phyloP scores from a whole-genome alignment of 2,888 invertebrate species.

The Druceiella hillmani region DNA sequence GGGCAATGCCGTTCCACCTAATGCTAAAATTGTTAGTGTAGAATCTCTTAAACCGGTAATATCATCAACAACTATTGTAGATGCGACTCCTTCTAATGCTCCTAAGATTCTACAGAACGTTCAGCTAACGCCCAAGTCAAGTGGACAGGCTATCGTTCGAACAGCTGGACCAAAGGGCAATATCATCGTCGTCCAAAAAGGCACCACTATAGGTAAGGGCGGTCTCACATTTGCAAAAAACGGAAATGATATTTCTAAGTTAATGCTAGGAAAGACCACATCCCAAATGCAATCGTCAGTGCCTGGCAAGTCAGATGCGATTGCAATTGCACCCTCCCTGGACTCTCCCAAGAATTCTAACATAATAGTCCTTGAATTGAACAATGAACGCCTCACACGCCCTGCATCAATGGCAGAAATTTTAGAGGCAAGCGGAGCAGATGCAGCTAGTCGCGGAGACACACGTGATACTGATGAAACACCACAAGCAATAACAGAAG shows the following conservation, averaged over 20 bases:
- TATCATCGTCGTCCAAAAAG: conserved; percentile 57
- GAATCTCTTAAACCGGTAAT: conserved; percentile 36
- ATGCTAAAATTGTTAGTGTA: conserved; percentile 33
- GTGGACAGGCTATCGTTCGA: conserved; percentile 36
- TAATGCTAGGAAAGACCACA: conserved; percentile 49
- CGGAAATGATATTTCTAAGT: conserved; percentile 46
- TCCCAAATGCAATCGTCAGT: conserved; percentile 43
- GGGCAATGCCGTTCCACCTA: conserved; percentile 30
- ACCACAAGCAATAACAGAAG: conserved; percentile 44
- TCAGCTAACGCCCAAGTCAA: background rate
- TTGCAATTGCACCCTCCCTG: conserved; percentile 4
- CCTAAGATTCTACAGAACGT: conserved; percentile 20
- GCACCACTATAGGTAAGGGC: conserved; percentile 46
- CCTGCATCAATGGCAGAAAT: conserved; percentile 47
- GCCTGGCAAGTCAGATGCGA: conserved; percentile 29
- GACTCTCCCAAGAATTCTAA: conserved; percentile 39
- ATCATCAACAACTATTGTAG: conserved; percentile 37
- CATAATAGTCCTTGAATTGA: conserved; percentile 45
- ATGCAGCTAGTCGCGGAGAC: conserved; percentile 26
- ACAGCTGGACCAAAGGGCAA: conserved; percentile 49
- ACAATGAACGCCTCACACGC: conserved; percentile 43
- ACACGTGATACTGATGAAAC: conserved; percentile 31
- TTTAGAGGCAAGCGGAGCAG: conserved; percentile 35
- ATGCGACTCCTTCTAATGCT: conserved; percentile 44
- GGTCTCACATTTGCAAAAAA: conserved; percentile 41